Evolutionary conservation across 2,797 vertebrate species (phyloP), one percentile per base, ranked within the genome.

Genomic region (Mastacembelus armatus): DNA sequence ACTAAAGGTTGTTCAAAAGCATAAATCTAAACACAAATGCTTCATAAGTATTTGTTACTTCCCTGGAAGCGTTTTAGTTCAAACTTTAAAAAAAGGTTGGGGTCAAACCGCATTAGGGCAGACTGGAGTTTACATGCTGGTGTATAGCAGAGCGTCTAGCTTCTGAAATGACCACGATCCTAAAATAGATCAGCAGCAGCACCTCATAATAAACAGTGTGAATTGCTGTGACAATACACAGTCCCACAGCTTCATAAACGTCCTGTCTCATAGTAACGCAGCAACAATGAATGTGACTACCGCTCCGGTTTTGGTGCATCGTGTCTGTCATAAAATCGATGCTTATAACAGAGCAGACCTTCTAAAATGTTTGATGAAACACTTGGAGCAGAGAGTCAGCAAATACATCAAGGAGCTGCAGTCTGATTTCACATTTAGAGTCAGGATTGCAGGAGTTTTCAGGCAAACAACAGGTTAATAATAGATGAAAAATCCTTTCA

Each of bases 171-270:
- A 76, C 58, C 4, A 47, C 30, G 61, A 49, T 71, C 80, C 65
- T 10, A 43, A 85, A 88, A 89, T 84, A 88, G 77, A 80, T 71
- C 71, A 6, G 50, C 67, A 42, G 42, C 73, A 72, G 62, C 8
- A 10, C 26, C 44, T 85, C 66, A 18, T 42, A 66, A 79, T 49
- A 60, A 66, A 59, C 44, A 36, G 43, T 54, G 78, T 7, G 33
- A 76, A 85, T 74, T 24, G 59, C 43, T 61, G 49, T 35, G 71
- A 83, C 66, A 40, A 74, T 66, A 36, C 36, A 1, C 68, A 75
- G 74, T 39, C 75, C 26, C 62, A 30, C 63, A 11, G 51, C 79
- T 21, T 49, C 69, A 60, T 1, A 67, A 69, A 73, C 77, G 55
- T 30, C 47, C 47, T 14, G 73, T 43, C 63, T 63, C 74, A 44